These are phyloP conservation scores for Cybosia mesomella DNA, from an alignment of 2,888 invertebrate species.

Conservation along the genomic window DNA sequence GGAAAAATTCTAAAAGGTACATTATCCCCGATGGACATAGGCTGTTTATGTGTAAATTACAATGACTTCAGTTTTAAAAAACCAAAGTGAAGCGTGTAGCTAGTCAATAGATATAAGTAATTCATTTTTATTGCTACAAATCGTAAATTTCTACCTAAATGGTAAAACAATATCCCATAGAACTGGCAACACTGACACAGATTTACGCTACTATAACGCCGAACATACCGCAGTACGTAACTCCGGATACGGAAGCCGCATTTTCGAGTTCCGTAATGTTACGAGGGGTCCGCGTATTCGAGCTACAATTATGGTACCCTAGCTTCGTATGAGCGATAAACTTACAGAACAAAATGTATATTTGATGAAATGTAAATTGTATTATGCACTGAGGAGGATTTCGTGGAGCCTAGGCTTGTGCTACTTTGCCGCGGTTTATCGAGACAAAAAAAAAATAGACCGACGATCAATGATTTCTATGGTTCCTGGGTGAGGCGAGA, in stretches of 20 bases:
- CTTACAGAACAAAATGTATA: neutral
- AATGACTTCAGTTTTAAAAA: too few relatives aligned
- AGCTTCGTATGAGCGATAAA: neutral
- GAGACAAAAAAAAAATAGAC: neutral
- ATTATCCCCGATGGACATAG: too few relatives aligned
- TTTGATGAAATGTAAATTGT: conserved; percentile 2
- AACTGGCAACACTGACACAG: neutral
- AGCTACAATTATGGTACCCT: conserved; percentile 20
- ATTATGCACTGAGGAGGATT: neutral
- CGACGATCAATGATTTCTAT: too few relatives aligned
- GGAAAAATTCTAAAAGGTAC: too few relatives aligned
- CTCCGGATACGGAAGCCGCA: conserved; percentile 21
- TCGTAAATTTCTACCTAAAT: too few relatives aligned
- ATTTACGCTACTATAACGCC: neutral
- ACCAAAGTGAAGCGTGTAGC: too few relatives aligned
- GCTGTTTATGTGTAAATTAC: too few relatives aligned
- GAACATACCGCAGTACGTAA: conserved; percentile 5
- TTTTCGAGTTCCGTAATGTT: conserved; percentile 12
- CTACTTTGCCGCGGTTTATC: neutral
- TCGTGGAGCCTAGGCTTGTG: neutral
- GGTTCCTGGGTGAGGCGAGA: too few relatives aligned
- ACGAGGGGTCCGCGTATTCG: conserved; percentile 11
- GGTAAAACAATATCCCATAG: neutral
- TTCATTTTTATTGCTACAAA: too few relatives aligned
- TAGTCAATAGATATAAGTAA: too few relatives aligned